Evolutionary conservation across 1,140 invertebrate genomes (phyloP), one percentile per base, ranked within the genome.

Genomic region (Argopecten irradians): DNA sequence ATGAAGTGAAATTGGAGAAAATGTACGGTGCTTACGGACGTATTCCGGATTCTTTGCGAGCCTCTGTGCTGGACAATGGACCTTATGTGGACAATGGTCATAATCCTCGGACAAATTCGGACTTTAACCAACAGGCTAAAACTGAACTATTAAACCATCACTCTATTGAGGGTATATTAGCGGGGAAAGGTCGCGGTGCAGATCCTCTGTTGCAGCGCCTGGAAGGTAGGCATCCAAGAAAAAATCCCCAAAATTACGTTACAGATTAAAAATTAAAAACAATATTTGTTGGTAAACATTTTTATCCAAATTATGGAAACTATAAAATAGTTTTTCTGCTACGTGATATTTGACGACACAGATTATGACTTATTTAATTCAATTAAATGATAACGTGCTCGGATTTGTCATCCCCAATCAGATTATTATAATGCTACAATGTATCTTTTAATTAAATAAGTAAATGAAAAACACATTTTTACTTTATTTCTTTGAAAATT

Each of bases 81-180:
- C 55, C 55, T n/a, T 71, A 71, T 28, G 55, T 71, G 55, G 55
- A 71, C 55, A 71, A 71, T 71, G 22, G 55, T 71, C 55, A 71
- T 16, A 71, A 71, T 71, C 55, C 55, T 71, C 55, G 55, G 55
- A 71, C 55, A 71, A 71, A n/a, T 28, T 1, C 55, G 22, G 55
- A 71, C 55, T 71, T 28, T 71, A 71, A 71, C 28, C 55, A 71
- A 11, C 55, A 71, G 16, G 28, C 5, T 16, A 71, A 71, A 71
- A 22, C 55, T 2, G 55, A 71, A 71, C 28, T 71, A 71, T 71
- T 71, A 71, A 71, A 71, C 13, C 55, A 71, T 11, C 55, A 71
- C n/a, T 71, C 55, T 5, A 71, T 71, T n/a, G 55, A 71, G 55
- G 55, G 55, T 16, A 71, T 71, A 71, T n/a, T 71, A 11, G 55